Evolutionary conservation across 1,140 invertebrate species (phyloP).

Genomic region (Heliconius nattereri): DNA sequence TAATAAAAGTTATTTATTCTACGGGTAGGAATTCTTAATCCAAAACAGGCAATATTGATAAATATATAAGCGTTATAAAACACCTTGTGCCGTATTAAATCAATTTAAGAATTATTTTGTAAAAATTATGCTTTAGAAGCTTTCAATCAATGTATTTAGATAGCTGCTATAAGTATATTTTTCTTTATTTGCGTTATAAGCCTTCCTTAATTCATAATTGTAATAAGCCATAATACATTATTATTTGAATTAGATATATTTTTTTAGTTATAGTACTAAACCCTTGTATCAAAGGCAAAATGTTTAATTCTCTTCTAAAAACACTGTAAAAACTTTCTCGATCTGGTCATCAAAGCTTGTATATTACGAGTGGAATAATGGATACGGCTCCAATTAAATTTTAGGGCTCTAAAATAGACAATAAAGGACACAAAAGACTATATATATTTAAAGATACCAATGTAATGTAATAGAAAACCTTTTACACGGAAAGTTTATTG

Average conservation of each 20-base stretch:
- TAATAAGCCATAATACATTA: neutral
- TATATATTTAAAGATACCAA: neutral
- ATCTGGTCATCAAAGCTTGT: neutral
- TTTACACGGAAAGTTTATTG: constrained; percentile 18
- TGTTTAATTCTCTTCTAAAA: too few relatives aligned
- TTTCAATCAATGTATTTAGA: too few relatives aligned
- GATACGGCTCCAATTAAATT: neutral
- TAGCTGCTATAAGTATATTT: too few relatives aligned
- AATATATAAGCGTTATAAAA: too few relatives aligned
- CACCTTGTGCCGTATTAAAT: too few relatives aligned
- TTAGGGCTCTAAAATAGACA: neutral
- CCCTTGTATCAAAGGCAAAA: too few relatives aligned
- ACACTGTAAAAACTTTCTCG: neutral
- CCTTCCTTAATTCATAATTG: too few relatives aligned
- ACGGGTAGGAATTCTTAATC: neutral
- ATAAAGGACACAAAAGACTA: neutral
- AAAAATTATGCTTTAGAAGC: too few relatives aligned
- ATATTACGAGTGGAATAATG: too few relatives aligned
- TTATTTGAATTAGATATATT: neutral
- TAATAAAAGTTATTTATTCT: neutral
- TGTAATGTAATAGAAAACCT: constrained; percentile 11
- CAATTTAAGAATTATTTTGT: too few relatives aligned
- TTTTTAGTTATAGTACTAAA: too few relatives aligned
- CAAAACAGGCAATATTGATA: neutral
- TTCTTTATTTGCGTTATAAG: too few relatives aligned